Conservation (phyloP, 2,888 invertebrate genomes). For the Melinopterus prodromus region DNA sequence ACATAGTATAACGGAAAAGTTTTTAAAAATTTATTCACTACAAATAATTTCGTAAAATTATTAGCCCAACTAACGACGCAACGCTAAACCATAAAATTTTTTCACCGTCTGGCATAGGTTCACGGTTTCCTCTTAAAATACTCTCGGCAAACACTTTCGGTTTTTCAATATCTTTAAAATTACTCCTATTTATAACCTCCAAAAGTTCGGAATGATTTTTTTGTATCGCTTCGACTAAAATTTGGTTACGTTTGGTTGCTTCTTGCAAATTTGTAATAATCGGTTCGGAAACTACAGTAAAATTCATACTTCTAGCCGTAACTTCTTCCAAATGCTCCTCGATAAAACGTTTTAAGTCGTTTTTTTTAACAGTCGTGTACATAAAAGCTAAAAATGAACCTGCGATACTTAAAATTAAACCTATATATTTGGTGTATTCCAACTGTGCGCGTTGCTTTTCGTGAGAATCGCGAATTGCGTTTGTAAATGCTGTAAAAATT, state of each 20-base stretch:
- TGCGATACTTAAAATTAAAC: conserved; percentile 54
- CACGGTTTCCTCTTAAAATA: background rate
- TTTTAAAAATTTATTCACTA: background rate
- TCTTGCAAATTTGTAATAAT: background rate
- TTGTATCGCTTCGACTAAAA: conserved; percentile 30
- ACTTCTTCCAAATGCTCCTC: conserved; percentile 41
- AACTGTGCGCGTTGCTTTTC: conserved; percentile 84
- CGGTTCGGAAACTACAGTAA: background rate
- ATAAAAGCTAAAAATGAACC: conserved; percentile 57
- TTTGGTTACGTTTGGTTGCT: conserved; percentile 24
- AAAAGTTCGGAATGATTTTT: conserved; percentile 38
- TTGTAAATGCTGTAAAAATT: conserved; percentile 75
- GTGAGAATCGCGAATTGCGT: conserved; percentile 81
- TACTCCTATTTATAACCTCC: conserved; percentile 23
- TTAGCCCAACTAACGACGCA: conserved; percentile 28
- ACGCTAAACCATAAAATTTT: conserved; percentile 35
- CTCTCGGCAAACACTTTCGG: background rate
- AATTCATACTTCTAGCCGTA: background rate
- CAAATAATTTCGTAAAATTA: conserved; percentile 30
- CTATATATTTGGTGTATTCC: conserved; percentile 86
- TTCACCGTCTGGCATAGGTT: conserved; percentile 28
- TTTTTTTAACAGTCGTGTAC: conserved; percentile 53
- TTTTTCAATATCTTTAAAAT: background rate
- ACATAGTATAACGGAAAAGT: background rate
- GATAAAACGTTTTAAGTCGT: conserved; percentile 55